Base-by-base conservation (phyloP, 92 coral and sea anemone species). In the Bergia puertoricense region DNA sequence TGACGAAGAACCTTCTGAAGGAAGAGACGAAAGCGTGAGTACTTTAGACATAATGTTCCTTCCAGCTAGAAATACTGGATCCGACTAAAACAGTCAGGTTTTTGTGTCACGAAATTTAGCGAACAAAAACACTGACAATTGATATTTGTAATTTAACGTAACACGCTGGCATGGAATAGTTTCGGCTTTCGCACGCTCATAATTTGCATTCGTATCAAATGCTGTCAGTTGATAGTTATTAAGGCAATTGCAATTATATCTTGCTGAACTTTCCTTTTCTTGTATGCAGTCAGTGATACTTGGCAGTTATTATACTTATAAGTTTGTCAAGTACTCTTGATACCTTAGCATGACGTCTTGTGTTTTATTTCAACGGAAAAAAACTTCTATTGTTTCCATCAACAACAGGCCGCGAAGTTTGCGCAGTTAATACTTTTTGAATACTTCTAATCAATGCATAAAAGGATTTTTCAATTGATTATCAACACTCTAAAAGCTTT, bases 1-100 rank as follows among this genome's bases (percentile, higher is more conserved):
- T 39, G 87, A 84, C 36, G 87, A 74, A 48, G 78, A 84, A 22
- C 42, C 40, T 4, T 8, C 6, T 36, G 85, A 80, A 37, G 85
- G 73, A 80, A 77, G 87, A 3, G 87, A 84, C 14, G 87, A 84
- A 71, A 68, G 87, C 48, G 87, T 84, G 87, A 84, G 87, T 84
- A 71, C 22, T 46, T 1, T 79, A 79, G 8, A 48, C 51, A 57
- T 22, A 57, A 4, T 11, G 5, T 81, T 14, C 36, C 11, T 30
- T 36, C 20, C 0, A 74, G 13, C 44, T 76, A 62, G 69, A 62
- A 62, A 62, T 20, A 62, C 30, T 62, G 36, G 30, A 18, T 75
- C 48, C 23, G 16, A 15, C 79, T 76, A 76, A 76, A 76, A 23
- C 42, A 79, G 73, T 54, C 43, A 57, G 37, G 46, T 18, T 16